Evolutionary conservation across 1,140 invertebrate genomes (phyloP).

Genomic region (Conopomorpha cramerella): DNA sequence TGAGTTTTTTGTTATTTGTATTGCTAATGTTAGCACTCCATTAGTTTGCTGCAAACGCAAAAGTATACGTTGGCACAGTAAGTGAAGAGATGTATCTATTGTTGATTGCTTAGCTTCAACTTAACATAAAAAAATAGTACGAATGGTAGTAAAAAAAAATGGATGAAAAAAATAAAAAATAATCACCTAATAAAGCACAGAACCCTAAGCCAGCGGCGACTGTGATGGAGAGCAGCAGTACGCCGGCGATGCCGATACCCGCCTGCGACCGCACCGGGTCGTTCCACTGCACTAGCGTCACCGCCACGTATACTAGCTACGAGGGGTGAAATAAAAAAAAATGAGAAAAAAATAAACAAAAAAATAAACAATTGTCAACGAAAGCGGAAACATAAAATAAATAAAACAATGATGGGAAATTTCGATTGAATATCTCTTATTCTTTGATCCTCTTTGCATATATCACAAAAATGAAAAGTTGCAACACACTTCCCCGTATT

Average conservation of each 20-base stretch:
- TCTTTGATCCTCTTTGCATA: no score
- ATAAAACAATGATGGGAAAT: no score
- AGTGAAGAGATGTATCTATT: no score
- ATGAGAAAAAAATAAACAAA: constrained; percentile 58
- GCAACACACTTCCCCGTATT: no score
- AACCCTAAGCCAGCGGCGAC: constrained; percentile 91
- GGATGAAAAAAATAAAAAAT: constrained; percentile 18
- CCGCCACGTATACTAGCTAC: constrained; percentile 81
- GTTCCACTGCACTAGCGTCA: constrained; percentile 78
- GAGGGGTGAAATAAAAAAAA: constrained; percentile 43
- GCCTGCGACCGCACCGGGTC: constrained; percentile 83
- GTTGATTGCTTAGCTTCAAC: no score
- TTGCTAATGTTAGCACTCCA: no score
- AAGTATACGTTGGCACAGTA: no score
- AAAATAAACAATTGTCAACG: constrained; percentile 11
- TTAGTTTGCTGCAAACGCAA: no score
- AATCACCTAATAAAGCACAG: constrained; percentile 80
- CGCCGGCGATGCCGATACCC: constrained; percentile 84
- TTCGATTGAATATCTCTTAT: no score
- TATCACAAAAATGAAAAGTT: no score
- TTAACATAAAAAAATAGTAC: constrained; percentile 2
- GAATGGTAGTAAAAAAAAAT: constrained; percentile 26
- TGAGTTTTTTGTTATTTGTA: no score
- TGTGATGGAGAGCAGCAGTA: constrained; percentile 83
- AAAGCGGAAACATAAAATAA: constrained; percentile 22